phyloP scores from a whole-genome alignment of 1,140 invertebrate genomes.

The Teleopsis dalmanni region DNA sequence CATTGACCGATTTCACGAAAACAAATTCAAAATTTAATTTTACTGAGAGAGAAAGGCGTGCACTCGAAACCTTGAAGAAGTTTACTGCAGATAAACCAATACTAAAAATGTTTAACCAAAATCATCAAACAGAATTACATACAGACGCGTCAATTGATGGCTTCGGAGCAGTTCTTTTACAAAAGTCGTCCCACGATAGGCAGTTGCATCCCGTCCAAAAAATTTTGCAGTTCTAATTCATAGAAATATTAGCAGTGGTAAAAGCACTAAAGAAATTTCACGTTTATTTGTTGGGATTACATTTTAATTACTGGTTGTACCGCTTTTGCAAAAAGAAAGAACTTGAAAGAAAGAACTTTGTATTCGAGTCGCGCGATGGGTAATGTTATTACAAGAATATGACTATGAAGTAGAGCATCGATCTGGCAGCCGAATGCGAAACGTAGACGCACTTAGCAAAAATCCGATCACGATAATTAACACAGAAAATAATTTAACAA shows the following conservation, averaged over 20 bases:
- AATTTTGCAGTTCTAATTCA: constrained; percentile 27
- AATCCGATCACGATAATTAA: constrained; percentile 3
- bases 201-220: constrained; percentile 44
- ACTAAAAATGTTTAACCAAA: constrained; percentile 29
- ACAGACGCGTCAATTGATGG: constrained; percentile 29
- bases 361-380: constrained; percentile 21
- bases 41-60: too few species aligned
- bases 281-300: constrained; percentile 12
- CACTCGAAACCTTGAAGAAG: not conserved
- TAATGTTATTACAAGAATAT: constrained; percentile 20
- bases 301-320: constrained; percentile 23
- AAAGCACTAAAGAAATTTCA: constrained; percentile 26
- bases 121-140: constrained; percentile 31
- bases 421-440: constrained; percentile 6
- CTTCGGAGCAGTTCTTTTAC: constrained; percentile 29
- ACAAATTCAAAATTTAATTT: not conserved
- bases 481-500: not conserved
- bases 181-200: constrained; percentile 24
- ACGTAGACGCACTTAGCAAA: constrained; percentile 1
- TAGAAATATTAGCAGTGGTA: constrained; percentile 20
- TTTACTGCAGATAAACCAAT: constrained; percentile 24
- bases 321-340: constrained; percentile 23
- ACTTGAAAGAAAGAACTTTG: constrained; percentile 24
- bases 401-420: constrained; percentile 20
- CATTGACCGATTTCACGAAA: constrained; percentile 1